phyloP scores from a whole-genome alignment of 2,888 invertebrate genomes.

The Drosophila anomalata region DNA sequence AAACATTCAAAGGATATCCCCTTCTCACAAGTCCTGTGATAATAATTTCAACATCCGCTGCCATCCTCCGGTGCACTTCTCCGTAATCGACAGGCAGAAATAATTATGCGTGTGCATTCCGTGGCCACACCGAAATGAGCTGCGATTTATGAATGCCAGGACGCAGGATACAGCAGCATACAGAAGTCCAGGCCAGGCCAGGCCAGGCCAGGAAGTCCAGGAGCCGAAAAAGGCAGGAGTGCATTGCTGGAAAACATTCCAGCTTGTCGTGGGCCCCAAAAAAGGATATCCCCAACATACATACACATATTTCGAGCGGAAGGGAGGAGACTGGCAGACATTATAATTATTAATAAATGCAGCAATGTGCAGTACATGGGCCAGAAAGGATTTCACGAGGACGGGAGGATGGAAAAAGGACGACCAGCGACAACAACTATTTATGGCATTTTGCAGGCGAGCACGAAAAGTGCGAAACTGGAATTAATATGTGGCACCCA shows the following conservation, averaged over 20 bases:
- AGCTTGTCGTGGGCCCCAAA: conserved; percentile 14
- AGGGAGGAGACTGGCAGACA: conserved; percentile 57
- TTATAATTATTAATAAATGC: conserved; percentile 80
- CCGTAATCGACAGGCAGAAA: conserved; percentile 63
- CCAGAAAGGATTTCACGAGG: conserved; percentile 4
- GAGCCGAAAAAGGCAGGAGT: conserved; percentile 33
- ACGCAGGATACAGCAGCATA: conserved; percentile 20
- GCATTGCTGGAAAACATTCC: conserved; percentile 20
- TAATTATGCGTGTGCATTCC: conserved; percentile 80
- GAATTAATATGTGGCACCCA: conserved; percentile 82
- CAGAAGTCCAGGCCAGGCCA: not conserved
- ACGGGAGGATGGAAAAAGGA: conserved; percentile 2
- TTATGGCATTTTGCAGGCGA: conserved; percentile 74
- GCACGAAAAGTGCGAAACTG: conserved; percentile 74
- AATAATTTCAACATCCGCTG: not conserved
- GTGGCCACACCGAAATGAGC: conserved; percentile 79
- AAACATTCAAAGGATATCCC: not conserved
- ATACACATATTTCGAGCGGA: conserved; percentile 47
- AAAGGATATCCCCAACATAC: conserved; percentile 20
- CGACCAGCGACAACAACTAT: conserved; percentile 63
- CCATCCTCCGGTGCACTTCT: not conserved
- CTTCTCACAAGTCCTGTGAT: not conserved
- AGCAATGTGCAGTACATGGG: conserved; percentile 37
- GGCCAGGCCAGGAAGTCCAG: conserved; percentile 16
- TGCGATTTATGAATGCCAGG: conserved; percentile 76